A percentile compares a stretch with the other conserved stretches of the same genome.
Evolutionary conservation across 2,888 invertebrate genomes (phyloP).

Genomic region (Amphipyra berbera): DNA sequence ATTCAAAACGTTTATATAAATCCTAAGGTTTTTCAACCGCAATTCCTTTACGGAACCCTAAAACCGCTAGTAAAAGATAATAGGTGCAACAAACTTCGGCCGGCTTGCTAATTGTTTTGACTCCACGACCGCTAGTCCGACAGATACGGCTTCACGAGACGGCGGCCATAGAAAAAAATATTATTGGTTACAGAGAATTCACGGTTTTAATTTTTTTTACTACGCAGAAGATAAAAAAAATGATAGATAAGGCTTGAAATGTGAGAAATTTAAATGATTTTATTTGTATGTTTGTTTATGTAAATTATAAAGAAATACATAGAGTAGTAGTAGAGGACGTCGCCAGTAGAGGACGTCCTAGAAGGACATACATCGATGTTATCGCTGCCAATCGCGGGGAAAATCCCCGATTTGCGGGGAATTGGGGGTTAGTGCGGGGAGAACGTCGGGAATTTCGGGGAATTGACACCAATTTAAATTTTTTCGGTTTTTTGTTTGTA

Average conservation of each 20-base stretch:
- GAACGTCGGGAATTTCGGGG: too few species aligned
- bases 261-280: background rate
- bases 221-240: conserved; percentile 2
- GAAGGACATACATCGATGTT: too few species aligned
- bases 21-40: background rate
- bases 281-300: too few species aligned
- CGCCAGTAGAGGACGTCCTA: too few species aligned
- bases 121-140: conserved; percentile 24
- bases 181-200: conserved; percentile 34
- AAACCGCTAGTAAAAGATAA: conserved; percentile 48
- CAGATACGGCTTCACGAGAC: conserved; percentile 24
- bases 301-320: too few species aligned
- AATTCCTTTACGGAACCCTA: conserved; percentile 48
- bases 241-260: conserved; percentile 8
- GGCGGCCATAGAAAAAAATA: conserved; percentile 26
- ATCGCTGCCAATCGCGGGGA: too few species aligned
- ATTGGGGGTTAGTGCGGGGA: too few species aligned
- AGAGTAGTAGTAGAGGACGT: too few species aligned
- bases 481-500: too few species aligned
- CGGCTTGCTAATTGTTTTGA: conserved; percentile 64
- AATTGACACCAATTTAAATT: too few species aligned
- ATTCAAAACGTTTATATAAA: too few species aligned
- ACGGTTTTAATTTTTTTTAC: conserved; percentile 13
- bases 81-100: conserved; percentile 75
- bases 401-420: too few species aligned